A percentile compares a stretch with the other conserved stretches of the same genome.
Evolutionary conservation across 2,888 invertebrate genomes (phyloP).

Genomic region (Drosophila affinis): DNA sequence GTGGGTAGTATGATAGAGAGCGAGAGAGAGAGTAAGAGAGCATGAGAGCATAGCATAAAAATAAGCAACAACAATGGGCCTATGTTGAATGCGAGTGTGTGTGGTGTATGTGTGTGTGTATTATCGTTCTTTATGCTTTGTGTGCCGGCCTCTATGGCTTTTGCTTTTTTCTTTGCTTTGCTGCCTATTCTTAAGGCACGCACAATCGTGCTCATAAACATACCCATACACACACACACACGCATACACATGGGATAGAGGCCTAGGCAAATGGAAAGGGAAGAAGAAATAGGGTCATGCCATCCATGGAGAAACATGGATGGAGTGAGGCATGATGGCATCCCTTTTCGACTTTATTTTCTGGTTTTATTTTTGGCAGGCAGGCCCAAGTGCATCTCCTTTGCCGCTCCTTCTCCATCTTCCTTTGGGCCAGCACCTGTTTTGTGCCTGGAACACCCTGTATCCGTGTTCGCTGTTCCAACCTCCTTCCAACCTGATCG

Average conservation of each 20-base stretch:
- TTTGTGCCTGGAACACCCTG: slow-evolving; percentile 58
- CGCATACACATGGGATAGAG: slow-evolving; percentile 21
- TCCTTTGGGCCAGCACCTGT: slow-evolving; percentile 57
- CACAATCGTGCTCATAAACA: slow-evolving; percentile 31
- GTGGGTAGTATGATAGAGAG: slow-evolving; percentile 9
- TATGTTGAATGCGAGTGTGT: slow-evolving; percentile 19
- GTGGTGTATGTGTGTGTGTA: slow-evolving; percentile 41
- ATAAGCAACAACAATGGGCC: slow-evolving; percentile 43
- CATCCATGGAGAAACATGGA: slow-evolving; percentile 20
- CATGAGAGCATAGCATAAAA: slow-evolving; percentile 40
- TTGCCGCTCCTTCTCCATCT: slow-evolving; percentile 24
- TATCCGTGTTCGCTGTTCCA: slow-evolving; percentile 33
- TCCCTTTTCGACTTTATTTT: slow-evolving; percentile 27
- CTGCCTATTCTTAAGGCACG: slow-evolving; percentile 64
- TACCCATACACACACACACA: slow-evolving; percentile 36
- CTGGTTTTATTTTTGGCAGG: slow-evolving; percentile 38
- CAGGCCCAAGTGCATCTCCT: slow-evolving; percentile 33
- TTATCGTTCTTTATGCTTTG: slow-evolving; percentile 71
- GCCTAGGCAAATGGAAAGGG: slow-evolving; percentile 12
- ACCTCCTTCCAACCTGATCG: slow-evolving; percentile 51
- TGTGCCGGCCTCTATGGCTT: slow-evolving; percentile 59
- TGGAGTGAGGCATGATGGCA: slow-evolving; percentile 12
- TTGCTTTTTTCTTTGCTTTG: slow-evolving; percentile 31
- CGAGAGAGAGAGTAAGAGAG: slow-evolving; percentile 23
- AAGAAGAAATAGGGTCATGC: slow-evolving; percentile 68